phyloP scores from a whole-genome alignment of 2,888 invertebrate genomes.

The Phytoseiulus persimilis region DNA sequence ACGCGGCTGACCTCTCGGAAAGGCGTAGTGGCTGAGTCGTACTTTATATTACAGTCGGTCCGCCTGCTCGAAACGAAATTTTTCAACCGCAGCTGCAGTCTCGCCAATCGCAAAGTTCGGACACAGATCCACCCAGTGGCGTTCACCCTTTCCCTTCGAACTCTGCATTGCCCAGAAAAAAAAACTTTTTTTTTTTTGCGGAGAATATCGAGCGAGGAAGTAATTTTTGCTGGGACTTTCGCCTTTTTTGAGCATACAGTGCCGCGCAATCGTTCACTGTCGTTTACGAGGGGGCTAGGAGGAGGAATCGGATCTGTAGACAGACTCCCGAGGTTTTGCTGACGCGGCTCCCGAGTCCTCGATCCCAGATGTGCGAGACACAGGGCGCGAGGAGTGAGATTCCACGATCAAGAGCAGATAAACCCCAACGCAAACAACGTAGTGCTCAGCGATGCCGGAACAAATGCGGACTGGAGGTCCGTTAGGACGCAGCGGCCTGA shows the following conservation, averaged over 20 bases:
- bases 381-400: neutral
- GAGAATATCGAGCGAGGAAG: no score
- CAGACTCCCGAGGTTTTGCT: no score
- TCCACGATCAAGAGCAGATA: neutral
- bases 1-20: neutral
- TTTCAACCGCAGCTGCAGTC: neutral
- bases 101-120: neutral
- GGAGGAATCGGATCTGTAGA: no score
- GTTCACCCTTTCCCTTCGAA: neutral
- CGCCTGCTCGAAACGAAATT: neutral
- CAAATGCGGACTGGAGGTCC: neutral
- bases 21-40: neutral
- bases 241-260: no score
- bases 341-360: neutral
- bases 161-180: neutral
- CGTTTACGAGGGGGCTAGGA: no score
- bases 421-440: neutral
- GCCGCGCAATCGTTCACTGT: no score
- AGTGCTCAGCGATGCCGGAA: neutral
- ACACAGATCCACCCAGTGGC: neutral
- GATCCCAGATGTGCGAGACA: neutral
- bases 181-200: no score
- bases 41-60: neutral
- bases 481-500: neutral
- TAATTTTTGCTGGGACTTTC: no score